Conservation (phyloP, 2,888 invertebrate genomes). For the Hartigia nigra region DNA sequence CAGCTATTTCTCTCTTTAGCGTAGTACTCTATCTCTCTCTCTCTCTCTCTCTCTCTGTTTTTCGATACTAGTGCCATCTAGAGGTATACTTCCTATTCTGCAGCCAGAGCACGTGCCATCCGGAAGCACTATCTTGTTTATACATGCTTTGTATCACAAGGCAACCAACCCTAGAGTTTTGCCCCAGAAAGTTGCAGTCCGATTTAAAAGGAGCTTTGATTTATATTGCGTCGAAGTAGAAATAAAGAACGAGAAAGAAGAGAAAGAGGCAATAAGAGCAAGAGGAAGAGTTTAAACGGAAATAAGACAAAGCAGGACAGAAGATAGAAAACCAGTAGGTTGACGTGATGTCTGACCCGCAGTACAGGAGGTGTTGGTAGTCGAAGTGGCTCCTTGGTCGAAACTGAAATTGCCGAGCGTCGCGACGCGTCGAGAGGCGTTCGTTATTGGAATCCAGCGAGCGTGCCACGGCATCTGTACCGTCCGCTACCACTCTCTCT, state of each 20-base stretch:
- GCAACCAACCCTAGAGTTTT: background rate
- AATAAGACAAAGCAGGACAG: background rate
- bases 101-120: conserved; percentile 43
- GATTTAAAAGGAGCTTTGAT: background rate
- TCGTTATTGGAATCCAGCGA: background rate
- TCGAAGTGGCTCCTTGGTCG: background rate
- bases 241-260: background rate
- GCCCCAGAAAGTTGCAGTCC: background rate
- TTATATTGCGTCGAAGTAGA: background rate
- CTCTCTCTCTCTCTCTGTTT: conserved; percentile 16
- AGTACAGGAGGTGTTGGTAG: background rate
- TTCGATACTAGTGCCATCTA: conserved; percentile 27
- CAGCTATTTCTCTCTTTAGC: background rate
- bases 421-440: background rate
- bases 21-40: conserved; percentile 21
- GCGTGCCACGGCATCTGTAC: background rate
- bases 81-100: conserved; percentile 26
- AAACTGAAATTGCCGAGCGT: background rate
- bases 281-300: background rate
- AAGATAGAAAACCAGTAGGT: background rate
- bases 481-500: conserved; percentile 31
- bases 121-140: conserved; percentile 26
- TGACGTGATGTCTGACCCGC: background rate
- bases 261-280: background rate
- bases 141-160: conserved; percentile 44